These are phyloP conservation scores for Leptinotarsa texana DNA, from an alignment of 1,140 invertebrate genomes.

Conservation along the genomic window DNA sequence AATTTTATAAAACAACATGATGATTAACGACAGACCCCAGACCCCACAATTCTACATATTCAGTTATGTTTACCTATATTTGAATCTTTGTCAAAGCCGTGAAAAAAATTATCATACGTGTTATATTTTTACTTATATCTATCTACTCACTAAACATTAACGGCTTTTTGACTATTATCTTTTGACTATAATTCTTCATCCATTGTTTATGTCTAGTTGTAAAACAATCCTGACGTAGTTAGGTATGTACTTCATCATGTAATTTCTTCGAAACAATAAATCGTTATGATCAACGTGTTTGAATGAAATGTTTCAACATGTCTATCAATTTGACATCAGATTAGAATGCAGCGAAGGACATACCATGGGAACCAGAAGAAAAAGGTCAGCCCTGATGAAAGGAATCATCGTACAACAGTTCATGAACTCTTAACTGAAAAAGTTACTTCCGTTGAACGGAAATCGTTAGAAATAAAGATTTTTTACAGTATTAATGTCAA, in stretches of 20 bases:
- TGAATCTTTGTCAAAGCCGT: background rate
- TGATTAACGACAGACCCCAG: too few species aligned
- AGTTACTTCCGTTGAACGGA: too few species aligned
- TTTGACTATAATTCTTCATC: background rate
- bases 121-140: background rate
- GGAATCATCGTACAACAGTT: too few species aligned
- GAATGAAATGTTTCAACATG: background rate
- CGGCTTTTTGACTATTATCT: background rate
- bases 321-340: background rate
- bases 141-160: background rate
- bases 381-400: too few species aligned
- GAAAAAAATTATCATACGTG: background rate
- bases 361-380: background rate
- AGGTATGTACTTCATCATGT: background rate
- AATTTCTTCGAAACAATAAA: conserved; percentile 1
- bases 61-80: too few species aligned
- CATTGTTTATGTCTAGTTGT: background rate
- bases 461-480: too few species aligned
- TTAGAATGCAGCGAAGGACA: background rate
- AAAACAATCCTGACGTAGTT: background rate
- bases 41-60: background rate
- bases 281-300: background rate
- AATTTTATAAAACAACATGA: too few species aligned
- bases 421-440: too few species aligned
- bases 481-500: too few species aligned